Percentiles rank a stretch among this genome's conserved stretches.
These are phyloP conservation scores for Chloroclystis v-ata DNA, from an alignment of 2,888 invertebrate genomes.

Conservation along the genomic window DNA sequence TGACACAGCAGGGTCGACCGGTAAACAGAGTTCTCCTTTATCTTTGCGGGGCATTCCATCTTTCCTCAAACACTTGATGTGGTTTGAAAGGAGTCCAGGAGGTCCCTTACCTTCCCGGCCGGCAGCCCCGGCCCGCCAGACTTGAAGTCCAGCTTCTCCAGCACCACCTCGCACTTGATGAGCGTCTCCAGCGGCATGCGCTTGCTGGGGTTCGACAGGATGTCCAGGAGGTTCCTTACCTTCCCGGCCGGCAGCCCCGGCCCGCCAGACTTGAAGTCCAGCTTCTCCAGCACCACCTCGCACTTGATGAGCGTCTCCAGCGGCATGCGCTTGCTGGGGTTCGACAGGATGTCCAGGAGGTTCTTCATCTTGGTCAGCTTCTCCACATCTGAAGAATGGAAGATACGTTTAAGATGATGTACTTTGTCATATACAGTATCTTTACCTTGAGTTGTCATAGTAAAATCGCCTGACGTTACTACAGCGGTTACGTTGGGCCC, in stretches of 20 bases:
- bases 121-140: constrained; percentile 72
- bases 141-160: constrained; percentile 91
- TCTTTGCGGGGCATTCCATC: no score
- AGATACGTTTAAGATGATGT: no score
- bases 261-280: constrained; percentile 84
- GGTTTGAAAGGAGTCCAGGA: no score
- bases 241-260: constrained; percentile 60
- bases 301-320: constrained; percentile 94
- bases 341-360: constrained; percentile 92
- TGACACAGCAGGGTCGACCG: no score
- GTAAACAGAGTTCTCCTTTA: no score
- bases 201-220: constrained; percentile 90
- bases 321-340: constrained; percentile 92
- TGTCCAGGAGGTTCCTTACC: constrained; percentile 33
- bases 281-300: constrained; percentile 93
- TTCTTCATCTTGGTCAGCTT: constrained; percentile 97
- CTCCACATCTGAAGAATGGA: constrained; percentile 84
- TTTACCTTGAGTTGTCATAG: no score
- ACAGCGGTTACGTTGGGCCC: no score
- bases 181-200: constrained; percentile 93
- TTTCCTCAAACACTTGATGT: no score
- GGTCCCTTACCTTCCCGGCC: constrained; percentile 63
- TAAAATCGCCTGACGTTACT: no score
- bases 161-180: constrained; percentile 93
- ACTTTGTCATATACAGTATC: no score